Conservation (phyloP, 2,113 vertebrate genomes). For the Myanophis thanlyinensis region DNA sequence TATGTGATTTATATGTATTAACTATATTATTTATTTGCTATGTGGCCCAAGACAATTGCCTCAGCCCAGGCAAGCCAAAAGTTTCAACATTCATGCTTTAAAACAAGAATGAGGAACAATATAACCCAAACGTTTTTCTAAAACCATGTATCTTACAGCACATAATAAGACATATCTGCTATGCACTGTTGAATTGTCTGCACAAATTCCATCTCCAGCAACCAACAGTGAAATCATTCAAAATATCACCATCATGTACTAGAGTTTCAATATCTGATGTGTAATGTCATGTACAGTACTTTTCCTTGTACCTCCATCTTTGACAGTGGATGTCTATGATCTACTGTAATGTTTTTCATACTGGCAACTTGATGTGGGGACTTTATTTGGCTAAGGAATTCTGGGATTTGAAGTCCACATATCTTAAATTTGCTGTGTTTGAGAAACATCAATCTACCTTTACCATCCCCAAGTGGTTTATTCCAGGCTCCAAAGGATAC, state of each 20-base stretch:
- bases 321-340: neutral
- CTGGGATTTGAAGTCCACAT: neutral
- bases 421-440: neutral
- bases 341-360: neutral
- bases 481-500: neutral
- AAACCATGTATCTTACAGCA: neutral
- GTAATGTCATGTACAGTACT: neutral
- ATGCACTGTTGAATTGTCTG: neutral
- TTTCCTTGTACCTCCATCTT: neutral
- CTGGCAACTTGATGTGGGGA: neutral
- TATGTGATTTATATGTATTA: neutral
- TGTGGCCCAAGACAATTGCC: neutral
- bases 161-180: neutral
- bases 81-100: too few species aligned
- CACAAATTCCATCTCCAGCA: neutral
- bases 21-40: neutral
- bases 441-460: neutral
- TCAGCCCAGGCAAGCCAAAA: too few species aligned
- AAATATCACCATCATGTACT: neutral
- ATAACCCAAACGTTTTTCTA: neutral
- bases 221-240: neutral
- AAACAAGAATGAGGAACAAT: neutral
- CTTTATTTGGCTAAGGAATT: neutral
- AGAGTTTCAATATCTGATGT: neutral
- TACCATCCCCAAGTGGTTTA: neutral